Evolutionary conservation across 2,888 invertebrate genomes (phyloP).

Genomic region (Philereme vetulata): DNA sequence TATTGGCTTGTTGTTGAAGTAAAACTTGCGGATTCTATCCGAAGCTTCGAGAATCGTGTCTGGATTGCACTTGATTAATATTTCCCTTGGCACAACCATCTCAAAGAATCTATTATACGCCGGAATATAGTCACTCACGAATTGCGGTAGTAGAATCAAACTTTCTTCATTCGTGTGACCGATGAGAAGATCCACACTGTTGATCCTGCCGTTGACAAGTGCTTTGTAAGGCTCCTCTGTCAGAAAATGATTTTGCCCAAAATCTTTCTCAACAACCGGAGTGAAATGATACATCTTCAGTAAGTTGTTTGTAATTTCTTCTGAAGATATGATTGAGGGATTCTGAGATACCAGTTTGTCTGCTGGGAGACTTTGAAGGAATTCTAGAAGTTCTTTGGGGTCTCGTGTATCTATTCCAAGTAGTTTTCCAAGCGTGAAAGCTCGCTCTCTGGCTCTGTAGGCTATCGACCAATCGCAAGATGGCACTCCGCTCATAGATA

Average conservation of each 20-base stretch:
- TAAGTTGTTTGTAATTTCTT: slow-evolving; percentile 28
- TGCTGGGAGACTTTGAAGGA: slow-evolving; percentile 49
- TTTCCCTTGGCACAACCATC: slow-evolving; percentile 44
- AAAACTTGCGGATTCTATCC: slow-evolving; percentile 40
- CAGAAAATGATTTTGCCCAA: slow-evolving; percentile 43
- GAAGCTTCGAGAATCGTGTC: slow-evolving; percentile 38
- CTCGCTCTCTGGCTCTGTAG: slow-evolving; percentile 46
- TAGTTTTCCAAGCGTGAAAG: slow-evolving; percentile 50
- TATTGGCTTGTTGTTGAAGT: slow-evolving; percentile 42
- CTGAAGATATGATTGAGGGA: slow-evolving; percentile 35
- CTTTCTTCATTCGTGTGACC: slow-evolving; percentile 88
- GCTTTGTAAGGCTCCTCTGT: slow-evolving; percentile 37
- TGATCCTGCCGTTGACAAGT: slow-evolving; percentile 61
- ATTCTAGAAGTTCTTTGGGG: slow-evolving; percentile 47
- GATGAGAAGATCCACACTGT: slow-evolving; percentile 84
- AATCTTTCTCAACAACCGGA: slow-evolving; percentile 48
- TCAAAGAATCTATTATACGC: slow-evolving; percentile 41
- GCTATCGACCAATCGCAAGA: slow-evolving; percentile 49
- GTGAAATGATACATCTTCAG: slow-evolving; percentile 39
- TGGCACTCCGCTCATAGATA: slow-evolving; percentile 59
- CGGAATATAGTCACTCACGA: slow-evolving; percentile 27
- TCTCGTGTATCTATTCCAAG: slow-evolving; percentile 52
- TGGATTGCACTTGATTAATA: slow-evolving; percentile 39
- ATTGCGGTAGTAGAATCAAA: slow-evolving; percentile 10
- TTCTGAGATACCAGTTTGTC: slow-evolving; percentile 41